Conservation (phyloP, 2,888 invertebrate species). For the Terebella lapidaria region DNA sequence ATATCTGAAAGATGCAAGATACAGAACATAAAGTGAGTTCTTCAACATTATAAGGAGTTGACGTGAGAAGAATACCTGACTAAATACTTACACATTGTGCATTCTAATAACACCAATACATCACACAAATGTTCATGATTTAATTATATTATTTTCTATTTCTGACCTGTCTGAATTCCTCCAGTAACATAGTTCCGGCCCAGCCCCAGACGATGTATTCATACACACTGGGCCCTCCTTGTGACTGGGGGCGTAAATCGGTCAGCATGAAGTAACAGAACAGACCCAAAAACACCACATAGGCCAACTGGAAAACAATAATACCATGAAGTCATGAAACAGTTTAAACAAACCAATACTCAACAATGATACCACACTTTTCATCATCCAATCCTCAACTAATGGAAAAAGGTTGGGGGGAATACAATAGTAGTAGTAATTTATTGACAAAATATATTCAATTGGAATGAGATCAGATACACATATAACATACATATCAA, state of each 20-base stretch:
- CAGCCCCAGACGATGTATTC: conserved; percentile 46
- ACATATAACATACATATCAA: too few species aligned
- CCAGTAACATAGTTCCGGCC: conserved; percentile 41
- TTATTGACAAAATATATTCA: too few species aligned
- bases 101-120: background rate
- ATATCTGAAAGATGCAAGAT: conserved; percentile 35
- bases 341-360: too few species aligned
- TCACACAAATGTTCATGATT: background rate
- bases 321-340: conserved; percentile 42
- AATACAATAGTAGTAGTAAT: too few species aligned
- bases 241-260: conserved; percentile 31
- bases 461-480: too few species aligned
- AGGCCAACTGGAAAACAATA: conserved; percentile 37
- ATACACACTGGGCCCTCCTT: conserved; percentile 19
- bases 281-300: conserved; percentile 41
- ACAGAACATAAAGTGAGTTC: too few species aligned
- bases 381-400: too few species aligned
- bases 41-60: too few species aligned
- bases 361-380: too few species aligned
- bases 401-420: too few species aligned
- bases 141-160: background rate
- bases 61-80: too few species aligned
- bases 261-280: conserved; percentile 47
- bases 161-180: conserved; percentile 48
- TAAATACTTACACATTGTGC: too few species aligned